phyloP scores from a whole-genome alignment of 2,888 invertebrate species.

The Sesamia inferens region DNA sequence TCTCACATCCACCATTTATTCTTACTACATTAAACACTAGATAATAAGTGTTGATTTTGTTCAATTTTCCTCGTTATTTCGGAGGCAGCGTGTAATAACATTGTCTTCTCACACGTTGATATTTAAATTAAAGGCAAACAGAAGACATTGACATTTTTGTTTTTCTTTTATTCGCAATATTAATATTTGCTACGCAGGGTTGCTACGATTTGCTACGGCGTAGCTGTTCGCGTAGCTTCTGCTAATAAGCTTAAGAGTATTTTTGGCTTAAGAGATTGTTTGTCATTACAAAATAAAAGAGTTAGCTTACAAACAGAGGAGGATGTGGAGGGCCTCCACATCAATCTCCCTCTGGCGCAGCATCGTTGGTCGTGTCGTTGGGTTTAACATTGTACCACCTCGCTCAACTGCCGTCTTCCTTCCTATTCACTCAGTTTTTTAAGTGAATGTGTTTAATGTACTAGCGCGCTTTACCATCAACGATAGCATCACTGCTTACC shows the following conservation, averaged over 20 bases:
- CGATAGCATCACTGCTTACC: too few species aligned
- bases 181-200: slow-evolving; percentile 36
- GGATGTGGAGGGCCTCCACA: too few species aligned
- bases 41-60: slow-evolving; percentile 76
- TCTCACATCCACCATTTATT: slow-evolving; percentile 50
- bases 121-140: slow-evolving; percentile 64
- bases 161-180: slow-evolving; percentile 15
- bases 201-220: slow-evolving; percentile 45
- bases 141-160: slow-evolving; percentile 29
- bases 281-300: background rate
- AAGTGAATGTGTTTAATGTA: too few species aligned
- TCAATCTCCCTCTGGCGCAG: too few species aligned
- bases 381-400: too few species aligned
- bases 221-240: slow-evolving; percentile 5
- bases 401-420: too few species aligned
- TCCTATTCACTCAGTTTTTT: too few species aligned
- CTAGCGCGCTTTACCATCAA: too few species aligned
- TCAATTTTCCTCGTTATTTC: slow-evolving; percentile 74
- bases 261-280: background rate
- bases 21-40: slow-evolving; percentile 73
- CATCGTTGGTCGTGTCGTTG: too few species aligned
- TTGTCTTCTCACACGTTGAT: slow-evolving; percentile 56
- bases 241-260: slow-evolving; percentile 9
- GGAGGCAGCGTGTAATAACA: slow-evolving; percentile 61
- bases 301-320: background rate